These are phyloP conservation scores for Prorops nasuta DNA, from an alignment of 1,140 invertebrate species.

Conservation along the genomic window DNA sequence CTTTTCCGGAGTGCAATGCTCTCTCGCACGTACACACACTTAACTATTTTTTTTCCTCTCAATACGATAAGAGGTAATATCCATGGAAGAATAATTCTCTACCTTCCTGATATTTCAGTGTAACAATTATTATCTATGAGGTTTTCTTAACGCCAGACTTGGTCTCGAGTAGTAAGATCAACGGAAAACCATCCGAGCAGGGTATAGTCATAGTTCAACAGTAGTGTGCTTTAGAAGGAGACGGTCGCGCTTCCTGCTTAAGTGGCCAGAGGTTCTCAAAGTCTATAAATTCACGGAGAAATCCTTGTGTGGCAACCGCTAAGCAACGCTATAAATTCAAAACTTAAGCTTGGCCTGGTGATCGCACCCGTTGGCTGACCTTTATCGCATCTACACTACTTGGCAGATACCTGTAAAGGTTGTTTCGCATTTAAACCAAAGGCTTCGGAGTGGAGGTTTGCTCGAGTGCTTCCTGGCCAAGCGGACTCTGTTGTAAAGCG, in stretches of 20 bases:
- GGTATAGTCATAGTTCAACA: neutral
- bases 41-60: too few species aligned
- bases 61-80: too few species aligned
- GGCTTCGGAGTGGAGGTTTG: too few species aligned
- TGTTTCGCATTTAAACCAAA: neutral
- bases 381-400: constrained; percentile 8
- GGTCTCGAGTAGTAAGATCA: neutral
- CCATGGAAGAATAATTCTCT: neutral
- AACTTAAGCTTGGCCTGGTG: constrained; percentile 18
- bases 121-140: neutral
- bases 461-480: too few species aligned
- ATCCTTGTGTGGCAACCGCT: neutral
- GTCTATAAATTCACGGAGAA: constrained; percentile 9
- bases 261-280: constrained; percentile 5
- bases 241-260: too few species aligned
- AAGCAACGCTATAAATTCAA: constrained; percentile 22
- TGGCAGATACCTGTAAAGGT: neutral
- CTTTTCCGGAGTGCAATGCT: too few species aligned
- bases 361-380: constrained; percentile 5
- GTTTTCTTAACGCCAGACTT: neutral
- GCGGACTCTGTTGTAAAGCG: neutral
- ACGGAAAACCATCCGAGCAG: neutral
- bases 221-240: neutral
- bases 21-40: too few species aligned
- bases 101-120: neutral